phyloP scores from a whole-genome alignment of 2,888 invertebrate species.

The Limnephilus auricula region DNA sequence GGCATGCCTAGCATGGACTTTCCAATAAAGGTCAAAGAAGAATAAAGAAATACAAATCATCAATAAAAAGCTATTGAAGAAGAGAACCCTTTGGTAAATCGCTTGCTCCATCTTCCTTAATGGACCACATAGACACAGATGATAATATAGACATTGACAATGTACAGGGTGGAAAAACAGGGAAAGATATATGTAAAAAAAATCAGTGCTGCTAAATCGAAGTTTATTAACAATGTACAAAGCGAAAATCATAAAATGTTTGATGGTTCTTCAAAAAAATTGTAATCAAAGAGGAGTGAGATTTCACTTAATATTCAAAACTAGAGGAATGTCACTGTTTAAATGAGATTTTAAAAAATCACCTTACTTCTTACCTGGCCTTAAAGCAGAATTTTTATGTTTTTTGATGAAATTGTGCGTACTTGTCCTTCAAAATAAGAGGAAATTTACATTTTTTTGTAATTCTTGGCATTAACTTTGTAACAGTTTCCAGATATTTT shows the following conservation, averaged over 20 bases:
- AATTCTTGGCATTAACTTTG: no score
- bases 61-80: conserved; percentile 63
- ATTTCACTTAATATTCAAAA: no score
- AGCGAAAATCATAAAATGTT: background rate
- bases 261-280: background rate
- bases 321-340: no score
- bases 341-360: no score
- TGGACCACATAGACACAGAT: conserved; percentile 44
- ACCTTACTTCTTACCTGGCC: no score
- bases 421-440: no score
- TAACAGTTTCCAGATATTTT: no score
- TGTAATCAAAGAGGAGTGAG: background rate
- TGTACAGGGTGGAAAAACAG: background rate
- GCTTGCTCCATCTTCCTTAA: conserved; percentile 61
- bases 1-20: background rate
- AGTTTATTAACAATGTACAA: no score
- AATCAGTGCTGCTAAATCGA: background rate
- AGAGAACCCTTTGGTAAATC: conserved; percentile 60
- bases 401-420: no score
- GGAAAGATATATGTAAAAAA: background rate
- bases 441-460: no score
- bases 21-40: conserved; percentile 25
- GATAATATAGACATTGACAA: background rate
- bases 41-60: conserved; percentile 61
- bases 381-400: no score